Percentiles rank a stretch among this genome's conserved stretches.
Conservation (phyloP, 2,888 invertebrate genomes). For the Hydrotaea cyrtoneurina region DNA sequence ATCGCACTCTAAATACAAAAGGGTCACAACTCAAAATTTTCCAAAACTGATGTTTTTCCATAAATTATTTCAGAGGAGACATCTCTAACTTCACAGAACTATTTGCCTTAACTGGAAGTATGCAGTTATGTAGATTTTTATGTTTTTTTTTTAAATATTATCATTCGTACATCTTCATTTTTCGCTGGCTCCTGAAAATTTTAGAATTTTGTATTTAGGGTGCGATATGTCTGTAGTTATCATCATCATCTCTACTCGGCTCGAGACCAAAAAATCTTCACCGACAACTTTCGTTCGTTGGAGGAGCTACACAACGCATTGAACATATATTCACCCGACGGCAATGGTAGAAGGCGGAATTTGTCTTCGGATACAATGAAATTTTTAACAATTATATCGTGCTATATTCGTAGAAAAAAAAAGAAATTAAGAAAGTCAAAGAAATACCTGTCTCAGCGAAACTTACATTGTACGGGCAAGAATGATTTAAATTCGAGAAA, state of each 20-base stretch:
- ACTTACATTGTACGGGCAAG: constrained; percentile 59
- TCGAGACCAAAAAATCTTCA: background rate
- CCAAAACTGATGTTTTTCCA: no score
- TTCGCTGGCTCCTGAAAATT: no score
- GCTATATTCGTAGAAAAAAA: background rate
- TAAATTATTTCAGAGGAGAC: no score
- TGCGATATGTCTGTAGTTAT: no score
- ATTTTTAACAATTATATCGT: background rate
- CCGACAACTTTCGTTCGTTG: background rate
- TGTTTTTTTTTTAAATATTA: no score
- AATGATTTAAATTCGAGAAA: constrained; percentile 60
- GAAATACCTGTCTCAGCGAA: background rate
- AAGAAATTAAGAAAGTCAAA: background rate
- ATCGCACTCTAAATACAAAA: no score
- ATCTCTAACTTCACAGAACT: no score
- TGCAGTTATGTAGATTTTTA: no score
- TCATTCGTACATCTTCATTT: no score
- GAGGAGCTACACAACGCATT: background rate
- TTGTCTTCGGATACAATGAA: background rate
- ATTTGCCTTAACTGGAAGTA: no score
- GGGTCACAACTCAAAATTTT: no score
- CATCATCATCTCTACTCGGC: background rate
- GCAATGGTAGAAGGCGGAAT: background rate
- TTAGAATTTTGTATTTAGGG: no score
- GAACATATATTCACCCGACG: background rate